Evolutionary conservation across 2,113 vertebrate genomes (phyloP).

Genomic region (Ameiurus melas): DNA sequence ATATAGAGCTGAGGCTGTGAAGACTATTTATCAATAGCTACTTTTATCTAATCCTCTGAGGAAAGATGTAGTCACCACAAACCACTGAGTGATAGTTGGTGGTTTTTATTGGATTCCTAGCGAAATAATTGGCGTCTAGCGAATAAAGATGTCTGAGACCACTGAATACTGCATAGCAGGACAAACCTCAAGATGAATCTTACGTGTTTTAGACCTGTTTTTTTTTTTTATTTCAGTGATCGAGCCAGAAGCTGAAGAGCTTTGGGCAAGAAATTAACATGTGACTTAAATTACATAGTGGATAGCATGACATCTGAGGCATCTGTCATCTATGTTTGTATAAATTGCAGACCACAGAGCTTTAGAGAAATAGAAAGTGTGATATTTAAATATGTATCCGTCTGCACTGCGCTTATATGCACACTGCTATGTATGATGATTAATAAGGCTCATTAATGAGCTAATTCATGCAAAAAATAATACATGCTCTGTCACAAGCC

Average conservation of each 20-base stretch:
- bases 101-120: background rate
- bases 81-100: background rate
- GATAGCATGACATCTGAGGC: background rate
- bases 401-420: background rate
- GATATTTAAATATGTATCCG: background rate
- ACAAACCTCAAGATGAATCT: background rate
- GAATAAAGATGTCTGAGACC: conserved; percentile 5
- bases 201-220: background rate
- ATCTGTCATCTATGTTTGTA: background rate
- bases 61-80: background rate
- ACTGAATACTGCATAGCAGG: background rate
- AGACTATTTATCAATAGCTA: background rate
- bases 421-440: background rate
- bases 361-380: background rate
- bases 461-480: background rate
- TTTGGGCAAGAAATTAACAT: background rate
- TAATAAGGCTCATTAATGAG: background rate
- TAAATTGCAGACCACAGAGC: background rate
- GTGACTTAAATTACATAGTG: background rate
- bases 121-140: background rate
- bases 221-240: background rate
- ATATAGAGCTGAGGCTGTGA: background rate
- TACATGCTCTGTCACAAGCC: background rate
- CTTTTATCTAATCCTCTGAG: conserved; percentile 1
- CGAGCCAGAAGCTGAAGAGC: background rate